Base-by-base conservation (phyloP, 2,888 invertebrate species). In the Disparrhopalites patrizii region DNA sequence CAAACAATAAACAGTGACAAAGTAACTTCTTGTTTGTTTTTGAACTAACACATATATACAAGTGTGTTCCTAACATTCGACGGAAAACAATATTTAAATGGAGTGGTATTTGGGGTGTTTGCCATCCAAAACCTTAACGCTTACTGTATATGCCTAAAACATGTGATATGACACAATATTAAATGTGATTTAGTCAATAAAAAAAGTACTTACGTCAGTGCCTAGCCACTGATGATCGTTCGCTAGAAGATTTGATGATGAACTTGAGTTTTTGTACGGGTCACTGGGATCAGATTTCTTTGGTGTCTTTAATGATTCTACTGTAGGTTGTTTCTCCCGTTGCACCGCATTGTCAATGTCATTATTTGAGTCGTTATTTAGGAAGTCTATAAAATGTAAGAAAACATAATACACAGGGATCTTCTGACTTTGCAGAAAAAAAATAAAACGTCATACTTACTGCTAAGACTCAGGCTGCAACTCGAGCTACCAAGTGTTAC, bases 401-500 rank as follows among this genome's bases (percentile, higher is more conserved):
- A 36, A 8, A 36, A 13, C 10, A 13, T 10, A 36, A 36, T 36
- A 36, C 8, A 8, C 8, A 8, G 13, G 8, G 8, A 36, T 36
- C 13, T 36, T 36, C 13, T 36, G 18, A 47, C 47, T 47, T n/a
- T 10, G 18, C 18, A 47, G 8, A 13, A 10, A 7, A 54, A 25
- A n/a, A 10, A 51, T 18, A 36, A 36, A 10, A 36, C 36, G 36
- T 2, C 7, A 18, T 15, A 57, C 65, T 65, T 65, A 73, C 69
- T 68, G 40, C 70, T 61, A 3, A 70, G 58, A 54, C 70, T 68
- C 8, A 72, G 57, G 36, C 70, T 69, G 52, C 69, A 70, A 33
- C 69, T 70, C 1, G 71, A 68, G 57, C 61, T 68, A 23, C 71
- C 71, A n/a, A 73, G 47, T 2, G 68, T 69, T 13, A 70, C 71